A percentile compares a stretch with the other conserved stretches of the same genome.
Evolutionary conservation across 1,140 invertebrate species (phyloP).

Genomic region (Penaeus japonicus): DNA sequence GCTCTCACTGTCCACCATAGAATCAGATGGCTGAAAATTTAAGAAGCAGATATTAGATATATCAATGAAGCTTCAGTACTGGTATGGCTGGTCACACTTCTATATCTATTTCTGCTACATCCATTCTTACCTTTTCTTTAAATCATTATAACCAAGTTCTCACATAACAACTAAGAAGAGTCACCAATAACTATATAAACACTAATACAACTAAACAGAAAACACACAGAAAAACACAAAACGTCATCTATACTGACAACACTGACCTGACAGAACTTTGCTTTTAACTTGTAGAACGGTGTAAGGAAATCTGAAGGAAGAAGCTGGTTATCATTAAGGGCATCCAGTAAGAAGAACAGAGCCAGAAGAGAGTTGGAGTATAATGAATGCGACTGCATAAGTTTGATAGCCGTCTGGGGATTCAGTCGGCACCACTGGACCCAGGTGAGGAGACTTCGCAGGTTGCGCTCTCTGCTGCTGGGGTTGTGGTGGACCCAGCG

Average conservation of each 20-base stretch:
- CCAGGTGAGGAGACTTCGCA: conserved; percentile 68
- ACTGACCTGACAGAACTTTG: conserved; percentile 65
- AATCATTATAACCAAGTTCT: too few species aligned
- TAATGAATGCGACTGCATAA: conserved; percentile 67
- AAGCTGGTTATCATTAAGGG: conserved; percentile 69
- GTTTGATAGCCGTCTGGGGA: conserved; percentile 65
- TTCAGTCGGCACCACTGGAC: conserved; percentile 67
- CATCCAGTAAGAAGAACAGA: conserved; percentile 70
- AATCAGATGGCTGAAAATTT: conserved; percentile 58
- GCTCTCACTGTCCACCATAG: conserved; percentile 62
- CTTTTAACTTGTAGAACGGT: conserved; percentile 66
- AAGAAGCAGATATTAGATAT: conserved; percentile 5
- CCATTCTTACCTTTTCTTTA: too few species aligned
- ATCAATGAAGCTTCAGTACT: not conserved
- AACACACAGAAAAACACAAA: not conserved
- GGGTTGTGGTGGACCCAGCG: conserved; percentile 69
- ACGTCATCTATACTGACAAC: too few species aligned
- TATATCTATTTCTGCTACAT: too few species aligned
- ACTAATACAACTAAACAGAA: not conserved
- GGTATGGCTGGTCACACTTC: not conserved
- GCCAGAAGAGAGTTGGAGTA: conserved; percentile 65
- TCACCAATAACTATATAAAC: not conserved
- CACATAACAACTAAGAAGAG: too few species aligned
- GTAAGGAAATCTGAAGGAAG: conserved; percentile 67
- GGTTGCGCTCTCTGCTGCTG: conserved; percentile 66